Evolutionary conservation across 1,140 invertebrate species (phyloP), one percentile per base, ranked within the genome.

Genomic region (Heliconius congener): DNA sequence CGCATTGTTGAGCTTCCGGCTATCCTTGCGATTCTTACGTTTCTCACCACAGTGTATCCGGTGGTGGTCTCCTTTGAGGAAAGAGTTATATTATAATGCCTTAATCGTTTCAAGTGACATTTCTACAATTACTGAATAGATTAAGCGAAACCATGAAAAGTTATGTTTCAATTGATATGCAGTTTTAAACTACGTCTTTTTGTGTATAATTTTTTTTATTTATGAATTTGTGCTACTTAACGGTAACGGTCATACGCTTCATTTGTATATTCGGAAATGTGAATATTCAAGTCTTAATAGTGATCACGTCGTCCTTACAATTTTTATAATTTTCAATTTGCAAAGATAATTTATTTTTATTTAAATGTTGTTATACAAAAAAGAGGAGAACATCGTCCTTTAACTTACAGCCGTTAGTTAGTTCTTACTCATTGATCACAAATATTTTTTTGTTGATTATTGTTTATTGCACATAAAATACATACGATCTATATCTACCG

Each of bases 41-140:
- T 66, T 66, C 27, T 66, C 27, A 66, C 60, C 13, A 66, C 23
- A 30, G 37, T 72, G 55, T 81, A 82, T 82, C 84, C 82, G 60
- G 76, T 55, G 81, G 81, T 83, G 81, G 81, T 79, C 82, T 34
- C 19, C 46, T 76, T 82, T 85, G 74, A 82, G 77, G 73, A 81
- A 85, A 79, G 84, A 81, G 82, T 83, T 83, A 83, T 81, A 82
- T 83, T 83, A 83, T 81, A 82, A 80, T 80, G 75, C 30, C 34
- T 72, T 80, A 82, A 83, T 73, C 77, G 42, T 77, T 83, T 83
- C 77, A 79, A 82, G 72, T 76, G 72, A 81, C 78, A 55, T 77
- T 27, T 70, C 76, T 74, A 71, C 78, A 80, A 81, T 83, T 73
- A 77, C 60, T 81, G 70, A 81, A 78, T 73, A 66, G 79, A 80